These are phyloP conservation scores for Scaptomyza pallida DNA, from an alignment of 1,140 invertebrate genomes.

Conservation along the genomic window DNA sequence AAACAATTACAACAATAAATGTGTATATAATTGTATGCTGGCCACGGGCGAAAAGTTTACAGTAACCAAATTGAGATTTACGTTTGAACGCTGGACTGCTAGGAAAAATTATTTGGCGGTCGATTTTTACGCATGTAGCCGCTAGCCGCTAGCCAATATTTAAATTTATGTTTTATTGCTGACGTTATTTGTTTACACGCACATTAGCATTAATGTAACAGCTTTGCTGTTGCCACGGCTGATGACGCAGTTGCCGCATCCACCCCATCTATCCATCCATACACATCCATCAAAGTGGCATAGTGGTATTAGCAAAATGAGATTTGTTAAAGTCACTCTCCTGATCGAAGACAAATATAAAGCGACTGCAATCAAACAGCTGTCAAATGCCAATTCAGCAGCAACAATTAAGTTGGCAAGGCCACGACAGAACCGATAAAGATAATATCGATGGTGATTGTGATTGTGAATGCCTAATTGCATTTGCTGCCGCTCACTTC, in stretches of 20 bases:
- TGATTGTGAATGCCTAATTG: slow-evolving; percentile 56
- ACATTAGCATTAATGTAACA: slow-evolving; percentile 78
- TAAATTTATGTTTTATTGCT: slow-evolving; percentile 80
- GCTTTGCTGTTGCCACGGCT: slow-evolving; percentile 17
- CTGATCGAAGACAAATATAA: slow-evolving; percentile 19
- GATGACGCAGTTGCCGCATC: slow-evolving; percentile 61
- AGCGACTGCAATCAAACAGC: slow-evolving; percentile 37
- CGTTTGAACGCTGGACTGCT: slow-evolving; percentile 20
- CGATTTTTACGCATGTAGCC: slow-evolving; percentile 71
- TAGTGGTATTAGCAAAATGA: slow-evolving; percentile 17
- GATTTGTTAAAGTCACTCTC: slow-evolving; percentile 11
- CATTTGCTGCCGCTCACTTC: slow-evolving; percentile 63
- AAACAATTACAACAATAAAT: slow-evolving; percentile 75
- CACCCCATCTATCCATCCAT: slow-evolving; percentile 32
- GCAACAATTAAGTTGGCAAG: slow-evolving; percentile 29
- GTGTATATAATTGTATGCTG: slow-evolving; percentile 65
- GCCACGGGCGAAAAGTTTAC: slow-evolving; percentile 64
- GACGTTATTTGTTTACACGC: slow-evolving; percentile 79
- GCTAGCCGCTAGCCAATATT: slow-evolving; percentile 43
- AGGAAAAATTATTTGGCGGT: slow-evolving; percentile 72
- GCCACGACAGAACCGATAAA: slow-evolving; percentile 19
- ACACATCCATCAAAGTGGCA: slow-evolving; percentile 45
- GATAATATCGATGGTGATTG: slow-evolving; percentile 57
- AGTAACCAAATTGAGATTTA: slow-evolving; percentile 51
- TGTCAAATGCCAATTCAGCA: slow-evolving; percentile 41